Percentiles rank a stretch among this genome's conserved stretches.
Evolutionary conservation across 2,888 invertebrate genomes (phyloP).

Genomic region (Yponomeuta sedellus): DNA sequence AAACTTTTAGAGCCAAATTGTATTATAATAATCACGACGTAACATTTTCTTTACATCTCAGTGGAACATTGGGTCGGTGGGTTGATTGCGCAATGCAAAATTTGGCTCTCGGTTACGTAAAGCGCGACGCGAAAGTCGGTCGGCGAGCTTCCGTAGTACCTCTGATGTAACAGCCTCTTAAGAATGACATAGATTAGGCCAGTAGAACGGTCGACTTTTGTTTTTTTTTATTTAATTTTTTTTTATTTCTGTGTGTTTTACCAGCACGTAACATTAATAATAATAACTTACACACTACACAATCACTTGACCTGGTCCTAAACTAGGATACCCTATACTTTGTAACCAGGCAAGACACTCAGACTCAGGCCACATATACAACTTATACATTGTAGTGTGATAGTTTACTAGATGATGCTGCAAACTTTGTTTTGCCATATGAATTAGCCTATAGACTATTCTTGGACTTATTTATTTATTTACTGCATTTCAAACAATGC

Average conservation of each 20-base stretch:
- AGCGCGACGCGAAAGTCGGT: slow-evolving; percentile 58
- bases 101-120: slow-evolving; percentile 55
- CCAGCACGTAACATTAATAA: no score
- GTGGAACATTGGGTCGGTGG: slow-evolving; percentile 70
- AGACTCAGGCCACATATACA: no score
- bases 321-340: no score
- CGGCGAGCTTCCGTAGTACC: slow-evolving; percentile 56
- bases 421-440: no score
- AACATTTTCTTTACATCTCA: slow-evolving; percentile 37
- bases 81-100: slow-evolving; percentile 54
- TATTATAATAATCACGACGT: slow-evolving; percentile 44
- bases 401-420: no score
- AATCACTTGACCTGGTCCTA: no score
- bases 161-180: slow-evolving; percentile 48
- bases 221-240: background rate
- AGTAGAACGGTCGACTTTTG: background rate
- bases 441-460: no score
- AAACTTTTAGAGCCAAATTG: slow-evolving; percentile 36
- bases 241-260: background rate
- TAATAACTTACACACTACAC: no score
- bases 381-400: no score
- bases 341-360: no score
- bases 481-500: no score
- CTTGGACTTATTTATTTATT: no score
- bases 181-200: slow-evolving; percentile 4